Evolutionary conservation across 2,113 vertebrate genomes (phyloP), one percentile per base, ranked within the genome.

Genomic region (Origma solitaria): DNA sequence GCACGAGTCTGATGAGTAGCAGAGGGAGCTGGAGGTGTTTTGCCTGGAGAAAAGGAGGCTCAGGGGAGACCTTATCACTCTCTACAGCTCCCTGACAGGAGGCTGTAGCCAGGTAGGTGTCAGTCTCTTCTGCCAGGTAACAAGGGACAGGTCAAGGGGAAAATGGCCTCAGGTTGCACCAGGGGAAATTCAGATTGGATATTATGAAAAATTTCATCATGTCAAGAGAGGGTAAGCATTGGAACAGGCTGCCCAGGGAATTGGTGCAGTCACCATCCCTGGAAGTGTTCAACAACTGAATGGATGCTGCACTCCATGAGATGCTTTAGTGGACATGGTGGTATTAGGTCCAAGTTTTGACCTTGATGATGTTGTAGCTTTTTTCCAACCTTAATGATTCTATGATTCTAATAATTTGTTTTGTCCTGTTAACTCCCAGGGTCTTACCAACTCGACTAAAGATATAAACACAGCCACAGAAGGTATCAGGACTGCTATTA

Each of bases 61-160:
- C 0, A 7, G 35, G 22, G 7, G 6, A 22, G 27, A 51, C 22
- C 27, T 51, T 28, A 19, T 42, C 10, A 2, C 10, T 37, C 44
- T 45, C 13, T 37, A 28, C 33, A 57, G 0, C 33, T 33, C 23
- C 22, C 27, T 44, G 77, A 30, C 14, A 50, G 31, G 42, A 80
- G 22, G 8, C 13, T 73, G 37, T 1, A 37, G 37, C 3, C 23
- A 17, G 18, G 37, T 20, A 13, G 18, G 8, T 6, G 3, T 58
- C 0, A 0, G 44, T 7, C 4, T 66, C 27, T 58, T 58, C 37
- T 58, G 8, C 7, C 28, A 45, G 5, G 13, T 37, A 14, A 3
- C 51, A 73, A 28, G 27, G 0, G 7, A 33, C 28, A 33, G 37
- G 23, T 24, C 27, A 38, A 66, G 13, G 13, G 22, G 9, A 75